Evolutionary conservation across 2,797 vertebrate genomes (phyloP).

Genomic region (Eleutherodactylus coqui): DNA sequence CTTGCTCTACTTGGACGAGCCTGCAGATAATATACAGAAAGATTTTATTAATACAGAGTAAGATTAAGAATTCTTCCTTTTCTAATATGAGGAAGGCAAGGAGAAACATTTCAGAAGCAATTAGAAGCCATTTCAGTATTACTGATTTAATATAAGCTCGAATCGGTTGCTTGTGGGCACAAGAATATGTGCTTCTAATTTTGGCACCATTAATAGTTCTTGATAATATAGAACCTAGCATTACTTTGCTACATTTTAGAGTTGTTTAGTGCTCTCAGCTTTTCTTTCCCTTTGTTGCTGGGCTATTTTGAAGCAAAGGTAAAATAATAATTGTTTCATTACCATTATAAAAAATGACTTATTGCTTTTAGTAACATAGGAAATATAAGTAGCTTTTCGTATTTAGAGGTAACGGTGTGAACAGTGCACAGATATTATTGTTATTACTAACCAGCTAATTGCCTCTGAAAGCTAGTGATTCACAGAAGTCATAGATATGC

Average conservation of each 20-base stretch:
- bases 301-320: not conserved
- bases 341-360: constrained; percentile 22
- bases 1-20: constrained; percentile 38
- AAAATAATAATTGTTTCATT: constrained; percentile 25
- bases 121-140: constrained; percentile 33
- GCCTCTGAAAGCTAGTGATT: constrained; percentile 8
- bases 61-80: not conserved
- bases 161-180: constrained; percentile 33
- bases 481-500: not conserved
- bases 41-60: constrained; percentile 17
- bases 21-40: not conserved
- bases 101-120: constrained; percentile 19
- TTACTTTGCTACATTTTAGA: constrained; percentile 21
- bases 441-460: not conserved
- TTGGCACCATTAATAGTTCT: constrained; percentile 38
- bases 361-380: not conserved
- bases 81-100: not conserved
- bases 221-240: constrained; percentile 44
- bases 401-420: not conserved
- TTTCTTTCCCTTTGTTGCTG: not conserved
- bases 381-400: not conserved
- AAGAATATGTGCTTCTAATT: constrained; percentile 33
- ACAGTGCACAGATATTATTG: constrained; percentile 1
- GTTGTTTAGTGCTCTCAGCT: constrained; percentile 15
- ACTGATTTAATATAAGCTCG: constrained; percentile 40